Evolutionary conservation across 2,113 vertebrate genomes (phyloP), one percentile per base, ranked within the genome.

Genomic region (Festucalex cinctus): DNA sequence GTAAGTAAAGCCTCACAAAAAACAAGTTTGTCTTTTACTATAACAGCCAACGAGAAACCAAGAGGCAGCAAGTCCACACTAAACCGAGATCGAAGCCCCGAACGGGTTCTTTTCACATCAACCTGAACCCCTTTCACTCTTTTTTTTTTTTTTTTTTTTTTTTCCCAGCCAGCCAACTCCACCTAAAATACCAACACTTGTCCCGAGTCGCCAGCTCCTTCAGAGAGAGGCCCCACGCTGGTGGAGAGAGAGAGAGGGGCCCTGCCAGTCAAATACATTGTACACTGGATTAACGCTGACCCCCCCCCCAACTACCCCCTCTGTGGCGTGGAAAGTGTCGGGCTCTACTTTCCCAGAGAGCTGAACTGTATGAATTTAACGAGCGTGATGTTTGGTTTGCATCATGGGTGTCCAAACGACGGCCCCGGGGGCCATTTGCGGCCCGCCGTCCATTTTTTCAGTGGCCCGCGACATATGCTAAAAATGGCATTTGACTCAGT

Each of bases 191-290:
- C 74, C 76, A 78, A 46, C 36, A 16, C 79, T 83, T 70, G 63
- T 71, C 65, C 77, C 14, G 37, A 36, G 65, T 76, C 66, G 46
- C n/a, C 20, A 64, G 72, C 76, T 74, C 51, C 60, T 56, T 56
- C 24, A 56, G 1, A 9, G 66, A 70, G 76, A 84, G 86, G 79
- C 84, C 81, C 68, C 73, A 63, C 53, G 65, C 68, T 28, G 19
- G 65, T 0, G 28, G 17, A 59, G 66, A 64, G 63, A 43, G 70
- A 2, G 28, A 32, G 73, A 67, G 68, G 77, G 77, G 81, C 77
- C 51, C 78, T 80, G 86, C 78, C 87, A 80, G 81, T 88, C 88
- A 88, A 88, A 74, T 75, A 79, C 84, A 90, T 88, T 89, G 84
- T 87, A 82, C 70, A 74, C 69, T 73, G 86, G 83, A 88, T 86